Base-by-base conservation (phyloP, 2,797 vertebrate genomes). In the Semotilus atromaculatus region DNA sequence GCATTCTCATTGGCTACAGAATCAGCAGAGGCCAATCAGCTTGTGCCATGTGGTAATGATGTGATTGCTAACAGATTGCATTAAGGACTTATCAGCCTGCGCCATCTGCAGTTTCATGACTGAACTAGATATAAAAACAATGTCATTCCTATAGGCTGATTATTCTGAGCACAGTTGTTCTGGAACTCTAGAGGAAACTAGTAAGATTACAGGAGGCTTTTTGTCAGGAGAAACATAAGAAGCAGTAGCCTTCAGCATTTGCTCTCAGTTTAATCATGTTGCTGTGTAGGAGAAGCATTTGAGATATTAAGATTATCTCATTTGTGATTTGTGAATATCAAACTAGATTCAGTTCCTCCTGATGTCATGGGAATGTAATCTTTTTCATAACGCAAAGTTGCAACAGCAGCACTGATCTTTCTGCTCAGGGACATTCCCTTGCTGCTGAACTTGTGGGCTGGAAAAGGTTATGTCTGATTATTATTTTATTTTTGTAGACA, bases 311-410 rank as follows among this genome's bases (percentile, higher is more conserved):
- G 51, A 40, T 36, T 53, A 76, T 60, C 34, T 36, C 73, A 9
- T 81, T 18, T 64, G 18, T 85, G 16, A 38, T 77, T 78, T 83
- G 43, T n/a, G 72, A 75, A 36, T 53, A 34, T 74, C 3, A 51
- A 55, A 36, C 29, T 75, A 31, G 26, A 60, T 67, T 36, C 18
- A n/a, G 9, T 76, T 70, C 62, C 26, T 70, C 18, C 38, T n/a
- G 45, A 34, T 51, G 29, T 70, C 67, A 23, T 51, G 45, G 26
- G 45, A 76, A 76, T 58, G 51, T 76, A 38, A 36, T 38, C 6
- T 58, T 51, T 55, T 53, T 58, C 51, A 10, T n/a, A 40, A 58
- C 21, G 7, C 16, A 75, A 53, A 36, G 34, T 76, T 53, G 23
- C 31, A 48, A 23, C 9, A 53, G 29, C 29, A 8, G 72, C 29